phyloP scores from a whole-genome alignment of 2,797 vertebrate genomes.

The Benthosema pterotum region DNA sequence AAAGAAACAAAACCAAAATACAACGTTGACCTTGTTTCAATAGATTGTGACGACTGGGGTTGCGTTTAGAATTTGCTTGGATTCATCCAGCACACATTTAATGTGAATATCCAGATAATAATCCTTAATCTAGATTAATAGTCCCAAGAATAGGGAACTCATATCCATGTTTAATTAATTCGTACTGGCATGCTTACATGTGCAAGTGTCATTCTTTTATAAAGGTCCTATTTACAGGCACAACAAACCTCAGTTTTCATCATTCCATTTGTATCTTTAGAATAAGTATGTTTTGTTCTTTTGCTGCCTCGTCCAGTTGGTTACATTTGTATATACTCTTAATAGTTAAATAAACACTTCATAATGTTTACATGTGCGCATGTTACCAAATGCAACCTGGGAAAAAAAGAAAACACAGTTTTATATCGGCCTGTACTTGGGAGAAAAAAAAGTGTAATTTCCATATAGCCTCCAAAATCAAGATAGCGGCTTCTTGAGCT shows the following conservation, averaged over 20 bases:
- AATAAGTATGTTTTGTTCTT: too few relatives aligned
- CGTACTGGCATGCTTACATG: slow-evolving; percentile 58
- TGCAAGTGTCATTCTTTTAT: slow-evolving; percentile 51
- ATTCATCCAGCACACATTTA: slow-evolving; percentile 65
- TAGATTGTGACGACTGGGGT: slow-evolving; percentile 57
- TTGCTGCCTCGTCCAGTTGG: too few relatives aligned
- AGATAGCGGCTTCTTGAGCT: slow-evolving; percentile 23
- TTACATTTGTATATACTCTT: too few relatives aligned
- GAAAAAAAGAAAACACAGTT: slow-evolving; percentile 44
- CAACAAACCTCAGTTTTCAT: too few relatives aligned
- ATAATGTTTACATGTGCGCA: too few relatives aligned
- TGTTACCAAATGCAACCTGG: slow-evolving; percentile 47
- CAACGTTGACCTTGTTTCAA: slow-evolving; percentile 67
- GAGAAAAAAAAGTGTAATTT: slow-evolving; percentile 37
- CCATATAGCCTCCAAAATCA: slow-evolving; percentile 17
- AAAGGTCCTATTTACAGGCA: slow-evolving; percentile 65
- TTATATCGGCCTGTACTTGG: slow-evolving; percentile 7
- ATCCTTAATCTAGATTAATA: slow-evolving; percentile 75
- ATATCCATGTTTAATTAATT: slow-evolving; percentile 77
- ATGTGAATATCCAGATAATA: slow-evolving; percentile 63
- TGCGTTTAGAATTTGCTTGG: slow-evolving; percentile 64
- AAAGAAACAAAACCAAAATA: slow-evolving; percentile 53
- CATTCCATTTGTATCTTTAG: too few relatives aligned
- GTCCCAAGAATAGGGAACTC: slow-evolving; percentile 66
- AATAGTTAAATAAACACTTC: too few relatives aligned